Evolutionary conservation across 2,888 invertebrate species (phyloP).

Genomic region (Priocnemis perturbator): DNA sequence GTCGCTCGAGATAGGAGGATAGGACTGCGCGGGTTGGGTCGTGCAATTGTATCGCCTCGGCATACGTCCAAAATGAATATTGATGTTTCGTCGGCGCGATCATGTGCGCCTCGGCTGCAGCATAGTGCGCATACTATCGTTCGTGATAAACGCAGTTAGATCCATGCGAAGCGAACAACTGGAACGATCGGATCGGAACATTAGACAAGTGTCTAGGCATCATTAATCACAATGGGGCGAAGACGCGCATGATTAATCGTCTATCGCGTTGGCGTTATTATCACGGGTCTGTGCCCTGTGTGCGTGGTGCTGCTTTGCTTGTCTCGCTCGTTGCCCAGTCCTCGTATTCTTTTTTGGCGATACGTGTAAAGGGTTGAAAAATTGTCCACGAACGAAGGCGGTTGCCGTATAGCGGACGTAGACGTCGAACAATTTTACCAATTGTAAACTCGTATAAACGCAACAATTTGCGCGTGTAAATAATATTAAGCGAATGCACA

Average conservation of each 20-base stretch:
- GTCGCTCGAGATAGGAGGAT: no score
- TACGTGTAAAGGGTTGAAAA: no score
- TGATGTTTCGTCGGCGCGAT: no score
- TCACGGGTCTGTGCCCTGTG: constrained; percentile 12
- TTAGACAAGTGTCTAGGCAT: constrained; percentile 50
- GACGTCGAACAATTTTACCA: background rate
- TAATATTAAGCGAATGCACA: no score
- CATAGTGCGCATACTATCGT: background rate
- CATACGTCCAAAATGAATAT: no score
- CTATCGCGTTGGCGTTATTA: constrained; percentile 36
- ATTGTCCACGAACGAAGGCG: no score
- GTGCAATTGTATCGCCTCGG: no score
- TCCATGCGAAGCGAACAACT: constrained; percentile 41
- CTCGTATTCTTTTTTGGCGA: no score
- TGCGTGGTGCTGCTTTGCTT: no score
- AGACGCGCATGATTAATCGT: constrained; percentile 64
- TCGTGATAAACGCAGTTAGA: constrained; percentile 29
- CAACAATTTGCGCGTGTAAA: no score
- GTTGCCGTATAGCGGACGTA: background rate
- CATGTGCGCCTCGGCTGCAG: background rate
- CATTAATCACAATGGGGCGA: constrained; percentile 65
- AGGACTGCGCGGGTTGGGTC: no score
- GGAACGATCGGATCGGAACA: constrained; percentile 60
- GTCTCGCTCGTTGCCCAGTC: no score
- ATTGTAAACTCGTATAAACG: background rate